phyloP scores from a whole-genome alignment of 2,888 invertebrate genomes.

The Arenicola marina region DNA sequence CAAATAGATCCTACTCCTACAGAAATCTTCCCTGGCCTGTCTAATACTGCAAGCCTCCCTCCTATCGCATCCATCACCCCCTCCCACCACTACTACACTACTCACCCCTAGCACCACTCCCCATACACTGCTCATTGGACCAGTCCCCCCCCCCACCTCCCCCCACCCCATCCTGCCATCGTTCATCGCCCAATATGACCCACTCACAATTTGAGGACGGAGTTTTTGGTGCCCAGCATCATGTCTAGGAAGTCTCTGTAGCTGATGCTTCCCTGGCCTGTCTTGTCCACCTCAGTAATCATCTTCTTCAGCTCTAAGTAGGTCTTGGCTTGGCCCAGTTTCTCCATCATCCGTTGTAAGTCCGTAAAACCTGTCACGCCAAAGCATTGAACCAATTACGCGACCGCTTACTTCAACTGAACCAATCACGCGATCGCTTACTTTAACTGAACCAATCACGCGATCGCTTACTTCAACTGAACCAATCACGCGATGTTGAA shows the following conservation, averaged over 20 bases:
- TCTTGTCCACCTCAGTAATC: conserved; percentile 53
- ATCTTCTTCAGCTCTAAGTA: conserved; percentile 57
- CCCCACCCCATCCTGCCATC: too few species aligned
- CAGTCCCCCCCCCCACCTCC: too few species aligned
- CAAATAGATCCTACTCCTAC: too few species aligned
- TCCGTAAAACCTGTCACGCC: conserved; percentile 48
- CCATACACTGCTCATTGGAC: too few species aligned
- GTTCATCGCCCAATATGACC: too few species aligned
- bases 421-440: neutral
- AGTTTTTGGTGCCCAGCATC: conserved; percentile 53
- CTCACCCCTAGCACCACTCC: too few species aligned
- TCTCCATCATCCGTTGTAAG: conserved; percentile 54
- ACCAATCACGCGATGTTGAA: neutral
- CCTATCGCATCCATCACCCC: too few species aligned
- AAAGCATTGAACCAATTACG: conserved; percentile 8
- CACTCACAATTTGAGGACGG: conserved; percentile 54
- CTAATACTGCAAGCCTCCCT: too few species aligned
- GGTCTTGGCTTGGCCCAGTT: conserved; percentile 56
- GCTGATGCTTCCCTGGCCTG: conserved; percentile 46
- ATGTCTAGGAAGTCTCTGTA: conserved; percentile 55
- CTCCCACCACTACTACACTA: too few species aligned
- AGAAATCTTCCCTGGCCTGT: too few species aligned
- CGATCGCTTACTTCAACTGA: neutral
- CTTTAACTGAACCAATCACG: neutral
- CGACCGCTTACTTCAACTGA: neutral